A percentile compares a stretch with the other conserved stretches of the same genome.
phyloP scores from a whole-genome alignment of 2,888 invertebrate species.

The Amphimallon solstitiale region DNA sequence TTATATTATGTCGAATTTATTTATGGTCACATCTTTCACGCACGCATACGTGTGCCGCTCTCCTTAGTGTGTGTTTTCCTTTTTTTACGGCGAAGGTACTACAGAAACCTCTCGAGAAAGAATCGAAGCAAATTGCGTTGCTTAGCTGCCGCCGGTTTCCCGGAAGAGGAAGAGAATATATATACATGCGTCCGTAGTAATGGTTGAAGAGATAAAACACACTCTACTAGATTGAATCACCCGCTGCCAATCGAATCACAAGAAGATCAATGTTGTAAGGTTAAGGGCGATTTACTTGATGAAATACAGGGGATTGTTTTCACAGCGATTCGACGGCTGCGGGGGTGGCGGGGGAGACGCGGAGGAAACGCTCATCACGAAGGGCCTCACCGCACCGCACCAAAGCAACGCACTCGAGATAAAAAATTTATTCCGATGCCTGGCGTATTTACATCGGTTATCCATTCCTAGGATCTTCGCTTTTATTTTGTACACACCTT shows the following conservation, averaged over 20 bases:
- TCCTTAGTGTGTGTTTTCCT: not conserved
- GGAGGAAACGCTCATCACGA: not conserved
- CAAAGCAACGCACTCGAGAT: no score
- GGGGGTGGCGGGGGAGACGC: not conserved
- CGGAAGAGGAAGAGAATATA: slow-evolving; percentile 9
- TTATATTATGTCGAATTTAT: slow-evolving; percentile 20
- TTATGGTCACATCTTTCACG: slow-evolving; percentile 19
- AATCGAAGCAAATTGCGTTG: slow-evolving; percentile 31
- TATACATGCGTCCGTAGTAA: slow-evolving; percentile 35
- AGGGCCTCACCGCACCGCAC: not conserved
- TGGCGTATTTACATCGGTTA: slow-evolving; percentile 3
- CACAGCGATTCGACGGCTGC: slow-evolving; percentile 6
- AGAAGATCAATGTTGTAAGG: slow-evolving; percentile 37
- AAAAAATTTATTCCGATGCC: not conserved
- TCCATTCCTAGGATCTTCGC: slow-evolving; percentile 10
- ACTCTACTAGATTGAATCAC: slow-evolving; percentile 40
- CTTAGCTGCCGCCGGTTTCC: slow-evolving; percentile 18
- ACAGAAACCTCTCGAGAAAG: not conserved
- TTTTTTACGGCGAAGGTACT: not conserved
- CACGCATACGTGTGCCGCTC: not conserved
- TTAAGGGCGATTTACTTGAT: slow-evolving; percentile 38
- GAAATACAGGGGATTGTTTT: slow-evolving; percentile 33
- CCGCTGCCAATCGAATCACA: slow-evolving; percentile 34
- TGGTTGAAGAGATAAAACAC: slow-evolving; percentile 36
- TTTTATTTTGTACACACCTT: slow-evolving; percentile 12